Evolutionary conservation across 2,888 invertebrate genomes (phyloP), one percentile per base, ranked within the genome.

Genomic region (Timandra comae): DNA sequence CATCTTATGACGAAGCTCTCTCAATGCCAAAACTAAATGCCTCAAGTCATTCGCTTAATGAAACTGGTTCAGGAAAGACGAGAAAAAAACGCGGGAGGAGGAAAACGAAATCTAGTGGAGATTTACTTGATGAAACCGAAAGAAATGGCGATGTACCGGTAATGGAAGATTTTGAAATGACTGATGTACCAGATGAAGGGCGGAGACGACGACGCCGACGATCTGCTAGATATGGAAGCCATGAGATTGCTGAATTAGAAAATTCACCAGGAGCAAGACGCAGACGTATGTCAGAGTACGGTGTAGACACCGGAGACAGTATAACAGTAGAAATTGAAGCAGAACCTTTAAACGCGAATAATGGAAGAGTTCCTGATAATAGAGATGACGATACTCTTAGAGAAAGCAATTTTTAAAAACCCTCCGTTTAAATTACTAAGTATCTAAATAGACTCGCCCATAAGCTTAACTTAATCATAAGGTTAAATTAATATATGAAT

Each of bases 1-100:
- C 94, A 0, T 90, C 91, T 2, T 94, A 94, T 55, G 91, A 90
- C 52, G 93, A 93, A 75, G 94, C 93, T 19, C 81, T 94, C 34
- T 86, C 90, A 10, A 90, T 94, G 90, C 92, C 93, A 1, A 89
- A 91, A 58, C 55, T 92, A 22, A 90, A 89, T 49, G 67, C 86
- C 2, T 90, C 91, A 0, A 87, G 86, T 52, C 87, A 88, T 49
- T 90, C 90, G 0, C 57, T 87, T 12, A 79, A 79, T 34, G 85
- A 85, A 57, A 61, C 77, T 3, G 80, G 81, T 10, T 68, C 84
- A 1, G 78, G 77, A 2, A 86, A 85, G 43, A 68, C 74, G 3
- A 60, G 65, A 55, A 65, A 68, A 35, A 76, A 69, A 56, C 69
- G 77, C 43, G 78, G 84, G 1, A 65, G 78, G 20, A 75, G 86